Base-by-base conservation (phyloP, 2,888 invertebrate genomes). In the Nomada fucata region DNA sequence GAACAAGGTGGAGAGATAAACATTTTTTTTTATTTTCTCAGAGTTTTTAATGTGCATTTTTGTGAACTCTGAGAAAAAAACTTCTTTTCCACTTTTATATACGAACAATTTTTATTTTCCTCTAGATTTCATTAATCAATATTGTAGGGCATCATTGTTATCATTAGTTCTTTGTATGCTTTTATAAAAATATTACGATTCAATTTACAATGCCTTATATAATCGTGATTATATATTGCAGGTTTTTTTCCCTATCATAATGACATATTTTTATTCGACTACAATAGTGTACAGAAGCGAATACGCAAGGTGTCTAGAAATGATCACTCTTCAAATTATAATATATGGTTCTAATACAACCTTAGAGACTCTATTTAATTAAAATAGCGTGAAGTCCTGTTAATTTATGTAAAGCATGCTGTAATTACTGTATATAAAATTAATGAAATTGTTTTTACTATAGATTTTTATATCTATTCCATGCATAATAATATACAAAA, bases 211-310 rank as follows among this genome's bases (percentile, higher is more conserved):
- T 70, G 42, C 57, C 47, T 89, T 84, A 81, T 72, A 76, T 57
- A 67, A 86, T 88, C 72, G 67, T 91, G 90, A 84, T 83, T 88
- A 89, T 87, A 89, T 87, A 89, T 91, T 91, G 72, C 90, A 91
- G 90, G 89, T 91, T 90, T 90, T 89, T 91, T 81, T 85, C 89
- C 69, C 76, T 85, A 79, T 86, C 87, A 63, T 87, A 90, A 83
- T 79, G 88, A 84, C 71, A 64, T 64, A 63, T 84, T 80, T 82
- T 69, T 76, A 64, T 77, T 70, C 75, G 57, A 47, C 72, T 79
- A 44, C 75, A 42, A 42, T 84, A 61, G 20, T 59, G 59, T 53
- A 74, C 57, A 71, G 55, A 81, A 55, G 63, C 36, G 68, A 76
- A 71, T 53, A 60, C 26, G 18, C 57, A 55, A 67, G 76, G 52